Base-by-base conservation (phyloP, 1,140 invertebrate genomes). In the Heterodera schachtii region DNA sequence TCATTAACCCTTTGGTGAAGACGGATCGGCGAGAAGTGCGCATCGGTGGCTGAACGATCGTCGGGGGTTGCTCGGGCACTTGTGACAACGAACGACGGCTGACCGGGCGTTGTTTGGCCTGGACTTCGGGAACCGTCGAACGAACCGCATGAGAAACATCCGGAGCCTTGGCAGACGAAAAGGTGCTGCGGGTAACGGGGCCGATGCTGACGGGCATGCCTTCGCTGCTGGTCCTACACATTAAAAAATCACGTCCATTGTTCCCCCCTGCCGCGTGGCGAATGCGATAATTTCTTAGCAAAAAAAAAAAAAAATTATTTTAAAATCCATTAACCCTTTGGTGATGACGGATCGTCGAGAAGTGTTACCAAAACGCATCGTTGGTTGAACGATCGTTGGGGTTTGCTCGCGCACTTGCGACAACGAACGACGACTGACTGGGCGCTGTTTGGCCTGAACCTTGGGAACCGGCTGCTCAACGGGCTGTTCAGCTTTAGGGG, bases 1-100 rank as follows among this genome's bases (percentile, higher is more conserved):
- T 31, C 31, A 31, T 46, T 47, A 16, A 47, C 31, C 52, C 77
- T 66, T 43, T 47, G 1, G 66, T 7, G 21, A 19, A 41, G 69
- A 41, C 44, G 69, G 69, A 7, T 69, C n/a, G 67, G 41, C 67
- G 60, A 21, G 75, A 3, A 13, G 76, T 47, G 43, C 77, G 77
- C 77, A 78, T 78, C 1, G 77, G 77, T 43, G 77, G 77, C 41
- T 78, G 77, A 46, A 78, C 77, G 19, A 78, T 16, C 19, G 31
- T 46, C 43, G 77, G 31, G 60, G 6, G 0, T 69, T 78, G 2
- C 49, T 64, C 57, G 16, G 13, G 57, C 64, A 44, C 21, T 19
- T 67, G 21, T 21, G 31, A 64, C 57, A 69, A 9, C 47, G 31
- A 78, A 31, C 7, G 64, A 70, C n/a, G 64, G 3, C 66, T 47